phyloP scores from a whole-genome alignment of 2,888 invertebrate species.

The Eupithecia insigniata region DNA sequence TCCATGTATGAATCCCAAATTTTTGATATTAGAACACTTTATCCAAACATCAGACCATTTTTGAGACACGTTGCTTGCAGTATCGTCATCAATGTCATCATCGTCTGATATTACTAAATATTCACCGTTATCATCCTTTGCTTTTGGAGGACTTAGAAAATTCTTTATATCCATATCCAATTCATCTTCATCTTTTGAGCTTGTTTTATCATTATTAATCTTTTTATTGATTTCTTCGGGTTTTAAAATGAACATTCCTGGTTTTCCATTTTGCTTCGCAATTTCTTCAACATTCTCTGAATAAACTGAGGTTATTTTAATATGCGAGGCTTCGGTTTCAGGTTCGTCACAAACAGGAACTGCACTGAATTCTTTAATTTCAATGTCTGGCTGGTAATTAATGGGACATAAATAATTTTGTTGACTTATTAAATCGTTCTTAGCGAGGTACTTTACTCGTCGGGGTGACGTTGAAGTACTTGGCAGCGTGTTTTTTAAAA shows the following conservation, averaged over 20 bases:
- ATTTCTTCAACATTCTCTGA: slow-evolving; percentile 41
- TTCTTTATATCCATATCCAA: slow-evolving; percentile 59
- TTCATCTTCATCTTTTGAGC: slow-evolving; percentile 2
- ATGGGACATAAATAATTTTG: slow-evolving; percentile 5
- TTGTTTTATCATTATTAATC: slow-evolving; percentile 25
- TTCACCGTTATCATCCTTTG: slow-evolving; percentile 48
- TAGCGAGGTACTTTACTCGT: background rate
- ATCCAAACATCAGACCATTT: slow-evolving; percentile 61
- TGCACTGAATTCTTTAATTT: slow-evolving; percentile 1
- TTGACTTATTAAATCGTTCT: slow-evolving; percentile 5
- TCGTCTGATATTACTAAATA: slow-evolving; percentile 48
- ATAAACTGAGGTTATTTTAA: slow-evolving; percentile 57
- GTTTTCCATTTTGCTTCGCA: slow-evolving; percentile 42
- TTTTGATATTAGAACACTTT: slow-evolving; percentile 59
- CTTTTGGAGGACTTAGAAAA: slow-evolving; percentile 51
- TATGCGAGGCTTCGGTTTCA: slow-evolving; percentile 51
- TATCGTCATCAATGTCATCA: slow-evolving; percentile 3
- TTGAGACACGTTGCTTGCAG: slow-evolving; percentile 14
- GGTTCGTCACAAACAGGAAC: background rate
- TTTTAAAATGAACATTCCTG: slow-evolving; percentile 71
- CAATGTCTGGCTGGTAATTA: slow-evolving; percentile 5
- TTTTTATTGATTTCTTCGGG: slow-evolving; percentile 78
- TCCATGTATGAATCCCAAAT: slow-evolving; percentile 67
- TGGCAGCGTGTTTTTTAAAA: slow-evolving; percentile 33
- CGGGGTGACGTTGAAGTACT: slow-evolving; percentile 18